Conservation (phyloP, 2,888 invertebrate genomes). For the Heliconius sara region DNA sequence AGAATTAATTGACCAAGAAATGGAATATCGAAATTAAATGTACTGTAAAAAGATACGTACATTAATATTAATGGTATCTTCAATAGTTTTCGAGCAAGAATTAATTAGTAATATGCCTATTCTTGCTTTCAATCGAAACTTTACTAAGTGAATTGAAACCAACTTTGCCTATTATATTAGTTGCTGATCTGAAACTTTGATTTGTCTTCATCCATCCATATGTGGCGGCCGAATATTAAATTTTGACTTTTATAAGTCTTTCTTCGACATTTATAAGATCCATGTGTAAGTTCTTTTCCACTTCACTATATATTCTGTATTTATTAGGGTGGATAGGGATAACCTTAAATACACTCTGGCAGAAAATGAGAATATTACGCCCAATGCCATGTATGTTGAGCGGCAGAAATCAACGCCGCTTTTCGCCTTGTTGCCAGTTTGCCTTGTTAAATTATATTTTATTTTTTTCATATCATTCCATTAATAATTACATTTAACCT, state of each 20-base stretch:
- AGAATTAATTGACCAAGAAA: constrained; percentile 41
- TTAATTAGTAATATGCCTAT: constrained; percentile 43
- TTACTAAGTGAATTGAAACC: constrained; percentile 33
- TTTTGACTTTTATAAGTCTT: constrained; percentile 21
- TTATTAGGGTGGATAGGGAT: not conserved
- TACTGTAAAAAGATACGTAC: constrained; percentile 38
- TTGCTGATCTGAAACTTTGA: constrained; percentile 36
- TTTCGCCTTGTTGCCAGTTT: no score
- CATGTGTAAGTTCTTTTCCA: not conserved
- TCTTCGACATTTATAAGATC: not conserved
- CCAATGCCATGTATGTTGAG: no score
- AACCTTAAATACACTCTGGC: no score
- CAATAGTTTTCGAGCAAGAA: constrained; percentile 35
- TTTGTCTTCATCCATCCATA: constrained; percentile 30
- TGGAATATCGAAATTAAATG: constrained; percentile 40
- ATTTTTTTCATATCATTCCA: no score
- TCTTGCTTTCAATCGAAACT: constrained; percentile 36
- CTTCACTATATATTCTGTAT: not conserved
- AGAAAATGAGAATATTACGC: no score
- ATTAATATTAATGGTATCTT: constrained; percentile 37
- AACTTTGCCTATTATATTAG: constrained; percentile 38
- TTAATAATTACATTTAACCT: no score
- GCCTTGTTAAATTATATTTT: no score
- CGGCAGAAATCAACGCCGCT: no score
- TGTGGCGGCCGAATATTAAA: constrained; percentile 25